phyloP scores from a whole-genome alignment of 2,113 vertebrate genomes.

The Poeciliopsis retropinna region DNA sequence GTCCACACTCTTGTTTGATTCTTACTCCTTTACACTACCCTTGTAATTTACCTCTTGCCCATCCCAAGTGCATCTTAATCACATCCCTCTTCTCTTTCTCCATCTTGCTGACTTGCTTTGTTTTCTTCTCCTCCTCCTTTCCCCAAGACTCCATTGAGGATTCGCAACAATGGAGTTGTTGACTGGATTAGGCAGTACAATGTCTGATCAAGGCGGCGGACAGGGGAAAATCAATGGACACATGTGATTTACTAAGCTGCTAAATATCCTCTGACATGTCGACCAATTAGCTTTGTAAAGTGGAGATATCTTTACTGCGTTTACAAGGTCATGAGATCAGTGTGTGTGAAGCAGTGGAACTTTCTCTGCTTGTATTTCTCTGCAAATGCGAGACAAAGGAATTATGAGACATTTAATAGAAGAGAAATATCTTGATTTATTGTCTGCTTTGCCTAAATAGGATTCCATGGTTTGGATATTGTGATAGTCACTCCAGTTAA shows the following conservation, averaged over 20 bases:
- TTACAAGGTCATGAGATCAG: conserved; percentile 73
- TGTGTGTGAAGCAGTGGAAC: conserved; percentile 15
- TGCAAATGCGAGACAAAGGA: conserved; percentile 22
- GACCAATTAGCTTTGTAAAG: conserved; percentile 74
- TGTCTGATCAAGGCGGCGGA: conserved; percentile 62
- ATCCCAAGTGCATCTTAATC: conserved; percentile 64
- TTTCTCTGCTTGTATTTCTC: conserved; percentile 14
- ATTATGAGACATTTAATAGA: conserved; percentile 28
- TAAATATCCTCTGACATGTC: conserved; percentile 72
- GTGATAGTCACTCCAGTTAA: conserved; percentile 39
- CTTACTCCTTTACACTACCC: conserved; percentile 31
- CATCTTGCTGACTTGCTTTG: conserved; percentile 25
- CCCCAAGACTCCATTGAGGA: conserved; percentile 61
- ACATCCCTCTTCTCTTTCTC: conserved; percentile 45
- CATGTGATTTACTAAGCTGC: conserved; percentile 76
- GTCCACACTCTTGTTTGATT: conserved; percentile 36
- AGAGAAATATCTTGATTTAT: conserved; percentile 49
- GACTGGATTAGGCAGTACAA: conserved; percentile 75
- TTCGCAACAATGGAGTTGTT: conserved; percentile 73
- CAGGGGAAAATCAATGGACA: conserved; percentile 70
- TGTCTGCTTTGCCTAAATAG: conserved; percentile 48
- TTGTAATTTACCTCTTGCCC: conserved; percentile 62
- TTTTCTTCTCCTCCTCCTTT: conserved; percentile 49
- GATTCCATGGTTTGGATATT: conserved; percentile 56
- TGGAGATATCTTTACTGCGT: conserved; percentile 66